These are phyloP conservation scores for Sarcophilus harrisii DNA, from an alignment of 2,797 vertebrate species.

Conservation along the genomic window DNA sequence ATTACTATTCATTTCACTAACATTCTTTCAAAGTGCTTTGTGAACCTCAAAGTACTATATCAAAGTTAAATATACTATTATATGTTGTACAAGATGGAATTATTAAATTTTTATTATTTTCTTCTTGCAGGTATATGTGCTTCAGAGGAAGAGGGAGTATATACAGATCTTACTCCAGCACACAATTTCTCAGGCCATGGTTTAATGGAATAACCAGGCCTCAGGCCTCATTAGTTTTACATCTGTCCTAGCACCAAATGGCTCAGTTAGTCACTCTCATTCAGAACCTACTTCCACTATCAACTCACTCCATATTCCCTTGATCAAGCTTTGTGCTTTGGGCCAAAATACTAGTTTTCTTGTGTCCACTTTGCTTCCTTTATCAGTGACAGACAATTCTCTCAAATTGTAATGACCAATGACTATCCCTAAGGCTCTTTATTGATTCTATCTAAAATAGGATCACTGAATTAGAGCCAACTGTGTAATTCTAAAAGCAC, in stretches of 20 bases:
- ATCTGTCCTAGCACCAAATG: neutral
- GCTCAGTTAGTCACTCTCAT: neutral
- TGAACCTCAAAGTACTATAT: neutral
- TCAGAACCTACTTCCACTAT: neutral
- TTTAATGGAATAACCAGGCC: neutral
- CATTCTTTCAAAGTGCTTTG: neutral
- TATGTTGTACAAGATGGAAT: neutral
- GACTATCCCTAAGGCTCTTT: neutral
- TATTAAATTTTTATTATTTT: neutral
- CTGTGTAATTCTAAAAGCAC: neutral
- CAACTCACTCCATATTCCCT: neutral
- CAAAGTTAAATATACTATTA: neutral
- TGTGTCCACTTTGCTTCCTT: neutral
- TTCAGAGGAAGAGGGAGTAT: neutral
- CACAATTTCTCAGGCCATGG: neutral
- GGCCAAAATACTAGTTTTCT: neutral
- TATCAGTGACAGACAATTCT: neutral
- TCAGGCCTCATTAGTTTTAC: neutral
- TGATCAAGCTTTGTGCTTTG: neutral
- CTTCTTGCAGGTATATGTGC: neutral
- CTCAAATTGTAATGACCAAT: neutral
- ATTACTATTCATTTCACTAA: neutral
- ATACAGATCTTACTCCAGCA: neutral
- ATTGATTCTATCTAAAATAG: neutral
- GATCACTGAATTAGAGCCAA: neutral